These are phyloP conservation scores for Hylyphantes graminicola DNA, from an alignment of 1,140 invertebrate genomes.

Conservation along the genomic window DNA sequence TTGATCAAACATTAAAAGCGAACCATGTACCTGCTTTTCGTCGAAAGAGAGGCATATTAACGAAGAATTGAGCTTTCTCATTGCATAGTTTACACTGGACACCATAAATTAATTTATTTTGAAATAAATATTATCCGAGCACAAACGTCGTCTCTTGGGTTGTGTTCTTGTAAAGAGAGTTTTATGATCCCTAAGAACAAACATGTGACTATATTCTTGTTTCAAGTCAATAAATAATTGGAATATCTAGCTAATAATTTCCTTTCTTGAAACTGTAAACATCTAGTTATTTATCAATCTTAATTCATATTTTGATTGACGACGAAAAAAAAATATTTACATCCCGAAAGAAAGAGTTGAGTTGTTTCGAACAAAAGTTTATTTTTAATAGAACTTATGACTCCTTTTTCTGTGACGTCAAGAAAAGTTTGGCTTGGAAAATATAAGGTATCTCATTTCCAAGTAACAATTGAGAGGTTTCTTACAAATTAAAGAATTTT, in stretches of 20 bases:
- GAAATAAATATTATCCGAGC: background rate
- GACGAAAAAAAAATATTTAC: slow-evolving; percentile 29
- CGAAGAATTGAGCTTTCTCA: slow-evolving; percentile 24
- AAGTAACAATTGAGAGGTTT: too few species aligned
- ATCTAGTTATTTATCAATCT: background rate
- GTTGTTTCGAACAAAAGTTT: background rate
- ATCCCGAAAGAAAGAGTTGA: background rate
- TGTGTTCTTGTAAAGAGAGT: background rate
- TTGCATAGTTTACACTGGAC: slow-evolving; percentile 38
- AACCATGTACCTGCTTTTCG: slow-evolving; percentile 39
- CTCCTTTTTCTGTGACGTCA: too few species aligned
- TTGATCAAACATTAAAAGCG: too few species aligned
- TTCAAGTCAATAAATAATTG: background rate
- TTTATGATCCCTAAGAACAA: background rate
- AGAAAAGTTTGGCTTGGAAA: too few species aligned
- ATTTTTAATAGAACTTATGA: too few species aligned
- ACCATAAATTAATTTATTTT: slow-evolving; percentile 26
- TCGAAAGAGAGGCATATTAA: slow-evolving; percentile 45
- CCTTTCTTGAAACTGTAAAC: too few species aligned
- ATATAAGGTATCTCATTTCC: too few species aligned
- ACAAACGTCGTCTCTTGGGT: too few species aligned
- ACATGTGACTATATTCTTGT: background rate
- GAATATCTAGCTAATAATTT: background rate
- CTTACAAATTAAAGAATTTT: too few species aligned
- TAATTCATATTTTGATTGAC: slow-evolving; percentile 31